Evolutionary conservation across 2,888 invertebrate genomes (phyloP).

Genomic region (Noctuana brunneofusca): DNA sequence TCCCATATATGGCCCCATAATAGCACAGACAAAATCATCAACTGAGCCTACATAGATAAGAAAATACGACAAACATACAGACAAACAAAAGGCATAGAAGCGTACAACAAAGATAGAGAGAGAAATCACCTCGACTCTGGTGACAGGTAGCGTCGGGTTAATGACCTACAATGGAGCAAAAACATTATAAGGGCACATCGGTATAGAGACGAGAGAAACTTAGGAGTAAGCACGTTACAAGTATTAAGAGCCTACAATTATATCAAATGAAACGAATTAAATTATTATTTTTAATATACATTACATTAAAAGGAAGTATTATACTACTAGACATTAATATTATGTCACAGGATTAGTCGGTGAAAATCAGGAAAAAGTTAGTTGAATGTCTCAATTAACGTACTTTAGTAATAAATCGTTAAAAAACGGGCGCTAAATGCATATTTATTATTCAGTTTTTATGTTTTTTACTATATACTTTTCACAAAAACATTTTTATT

Average conservation of each 20-base stretch:
- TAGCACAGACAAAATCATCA: constrained; percentile 7
- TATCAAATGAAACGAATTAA: background rate
- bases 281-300: background rate
- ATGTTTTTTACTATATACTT: too few relatives aligned
- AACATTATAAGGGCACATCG: constrained; percentile 27
- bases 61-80: constrained; percentile 11
- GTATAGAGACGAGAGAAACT: constrained; percentile 23
- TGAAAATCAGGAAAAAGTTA: too few relatives aligned
- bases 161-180: constrained; percentile 64
- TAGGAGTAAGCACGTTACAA: background rate
- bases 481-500: too few relatives aligned
- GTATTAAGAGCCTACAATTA: background rate
- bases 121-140: constrained; percentile 54
- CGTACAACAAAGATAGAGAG: constrained; percentile 36
- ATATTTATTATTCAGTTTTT: too few relatives aligned
- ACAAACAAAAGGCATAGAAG: constrained; percentile 25
- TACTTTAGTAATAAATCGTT: too few relatives aligned
- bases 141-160: constrained; percentile 54
- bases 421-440: too few relatives aligned
- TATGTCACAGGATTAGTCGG: too few relatives aligned
- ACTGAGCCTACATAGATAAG: constrained; percentile 11
- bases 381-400: too few relatives aligned
- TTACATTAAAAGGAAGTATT: too few relatives aligned
- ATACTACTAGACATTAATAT: too few relatives aligned
- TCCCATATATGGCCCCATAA: background rate